phyloP scores from a whole-genome alignment of 1,140 invertebrate species.

The Dreissena rostriformis region DNA sequence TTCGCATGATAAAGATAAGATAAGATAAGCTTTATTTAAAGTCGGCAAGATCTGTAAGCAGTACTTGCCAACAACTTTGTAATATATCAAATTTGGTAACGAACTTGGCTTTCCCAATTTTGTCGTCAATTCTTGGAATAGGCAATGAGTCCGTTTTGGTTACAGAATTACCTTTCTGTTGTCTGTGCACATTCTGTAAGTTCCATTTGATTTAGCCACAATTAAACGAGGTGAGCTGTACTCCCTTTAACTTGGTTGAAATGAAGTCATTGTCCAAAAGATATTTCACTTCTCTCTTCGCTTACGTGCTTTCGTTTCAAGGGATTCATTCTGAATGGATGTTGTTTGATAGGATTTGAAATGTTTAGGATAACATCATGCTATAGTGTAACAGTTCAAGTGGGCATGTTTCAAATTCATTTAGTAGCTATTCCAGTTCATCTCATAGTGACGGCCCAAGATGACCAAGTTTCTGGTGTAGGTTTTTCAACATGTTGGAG shows the following conservation, averaged over 20 bases:
- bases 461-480: background rate
- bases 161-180: constrained; percentile 52
- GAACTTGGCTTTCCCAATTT: constrained; percentile 49
- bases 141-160: constrained; percentile 46
- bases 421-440: background rate
- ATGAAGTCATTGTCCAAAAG: constrained; percentile 55
- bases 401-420: constrained; percentile 26
- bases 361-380: constrained; percentile 50
- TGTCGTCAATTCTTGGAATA: constrained; percentile 45
- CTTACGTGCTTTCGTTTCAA: constrained; percentile 79
- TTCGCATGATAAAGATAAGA: too few relatives aligned
- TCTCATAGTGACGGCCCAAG: background rate
- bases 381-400: background rate
- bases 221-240: constrained; percentile 56
- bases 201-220: constrained; percentile 56
- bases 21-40: too few relatives aligned
- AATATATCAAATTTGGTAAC: constrained; percentile 57
- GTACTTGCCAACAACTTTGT: constrained; percentile 55
- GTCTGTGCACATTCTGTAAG: constrained; percentile 49
- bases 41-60: constrained; percentile 44
- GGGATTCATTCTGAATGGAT: constrained; percentile 50
- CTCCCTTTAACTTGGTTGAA: constrained; percentile 49
- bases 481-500: constrained; percentile 1
- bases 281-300: constrained; percentile 73
- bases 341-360: constrained; percentile 32